These are phyloP conservation scores for Takifugu ocellatus DNA, from an alignment of 2,797 vertebrate genomes.

Conservation along the genomic window DNA sequence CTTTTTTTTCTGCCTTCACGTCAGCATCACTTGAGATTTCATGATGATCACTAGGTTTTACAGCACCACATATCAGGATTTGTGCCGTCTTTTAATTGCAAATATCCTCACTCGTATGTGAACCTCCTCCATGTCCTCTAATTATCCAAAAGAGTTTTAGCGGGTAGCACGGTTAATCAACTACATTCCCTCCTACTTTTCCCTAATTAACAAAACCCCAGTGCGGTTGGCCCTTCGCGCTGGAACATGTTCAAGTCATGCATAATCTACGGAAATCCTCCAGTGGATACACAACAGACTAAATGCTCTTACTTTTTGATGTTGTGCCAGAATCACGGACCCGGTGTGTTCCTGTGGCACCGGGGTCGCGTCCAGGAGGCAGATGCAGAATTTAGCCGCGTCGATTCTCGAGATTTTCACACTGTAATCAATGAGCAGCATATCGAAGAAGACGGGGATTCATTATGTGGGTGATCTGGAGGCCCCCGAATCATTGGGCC, in stretches of 20 bases:
- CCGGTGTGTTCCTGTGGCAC: too few relatives aligned
- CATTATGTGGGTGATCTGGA: not conserved
- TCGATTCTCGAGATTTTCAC: not conserved
- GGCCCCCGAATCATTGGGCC: not conserved
- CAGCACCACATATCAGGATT: not conserved
- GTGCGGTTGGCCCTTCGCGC: not conserved
- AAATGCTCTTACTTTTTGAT: too few relatives aligned
- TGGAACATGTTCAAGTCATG: constrained; percentile 5
- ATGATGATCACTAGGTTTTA: not conserved
- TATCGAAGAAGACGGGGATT: not conserved
- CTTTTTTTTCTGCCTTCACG: constrained; percentile 17
- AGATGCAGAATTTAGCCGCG: too few relatives aligned
- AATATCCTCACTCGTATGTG: constrained; percentile 17
- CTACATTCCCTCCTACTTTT: not conserved
- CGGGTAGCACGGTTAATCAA: not conserved
- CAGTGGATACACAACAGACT: not conserved
- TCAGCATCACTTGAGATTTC: constrained; percentile 2
- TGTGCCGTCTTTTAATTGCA: constrained; percentile 18
- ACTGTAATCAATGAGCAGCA: not conserved
- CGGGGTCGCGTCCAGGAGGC: too few relatives aligned
- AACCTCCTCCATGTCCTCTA: constrained; percentile 15
- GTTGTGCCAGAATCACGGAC: too few relatives aligned
- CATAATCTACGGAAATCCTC: not conserved
- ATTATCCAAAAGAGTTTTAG: constrained; percentile 24
- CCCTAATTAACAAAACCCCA: not conserved